Base-by-base conservation (phyloP, 2,113 vertebrate species). In the Danio rerio region DNA sequence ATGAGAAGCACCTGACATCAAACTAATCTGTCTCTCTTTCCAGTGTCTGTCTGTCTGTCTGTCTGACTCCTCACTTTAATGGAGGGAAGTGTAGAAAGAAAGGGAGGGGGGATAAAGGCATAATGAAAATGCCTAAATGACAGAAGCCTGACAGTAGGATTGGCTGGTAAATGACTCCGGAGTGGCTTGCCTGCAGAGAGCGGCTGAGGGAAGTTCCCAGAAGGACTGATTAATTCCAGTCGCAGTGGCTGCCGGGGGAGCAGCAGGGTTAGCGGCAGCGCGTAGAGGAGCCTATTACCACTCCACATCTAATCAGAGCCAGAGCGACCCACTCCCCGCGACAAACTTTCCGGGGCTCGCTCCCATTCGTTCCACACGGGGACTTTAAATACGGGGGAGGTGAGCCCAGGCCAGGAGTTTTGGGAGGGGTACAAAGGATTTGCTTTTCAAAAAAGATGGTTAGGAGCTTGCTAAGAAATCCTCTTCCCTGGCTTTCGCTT, bases 181-280 rank as follows among this genome's bases (percentile, higher is more conserved):
- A 98, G 97, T 95, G 92, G 94, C 94, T 96, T 92, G 95, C 96
- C 97, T 95, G 96, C 94, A 85, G 96, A 96, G 96, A 87, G 55
- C 79, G 87, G 89, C 95, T 94, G 95, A 94, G 95, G 95, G 95
- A 96, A 95, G 96, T 95, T 98, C 97, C 96, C 96, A 96, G 96
- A 95, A 97, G 97, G 96, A 95, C 97, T 99, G 98, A 99, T 99
- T 98, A 98, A 99, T 99, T 98, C 96, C 95, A 96, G 96, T 96
- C 95, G 95, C 93, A 94, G 94, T 93, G 95, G 95, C 96, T 96
- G 96, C 95, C 94, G 91, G 94, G 95, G 95, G 96, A 96, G 94
- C 94, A 96, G 93, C 93, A 95, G 96, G 96, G 96, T 97, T 96
- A 97, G 96, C 95, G 94, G 95, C 93, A 91, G 81, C 56, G 76